Percentiles rank a stretch among this genome's conserved stretches.
phyloP scores from a whole-genome alignment of 2,888 invertebrate genomes.

The Troglohyphantes excavatus region DNA sequence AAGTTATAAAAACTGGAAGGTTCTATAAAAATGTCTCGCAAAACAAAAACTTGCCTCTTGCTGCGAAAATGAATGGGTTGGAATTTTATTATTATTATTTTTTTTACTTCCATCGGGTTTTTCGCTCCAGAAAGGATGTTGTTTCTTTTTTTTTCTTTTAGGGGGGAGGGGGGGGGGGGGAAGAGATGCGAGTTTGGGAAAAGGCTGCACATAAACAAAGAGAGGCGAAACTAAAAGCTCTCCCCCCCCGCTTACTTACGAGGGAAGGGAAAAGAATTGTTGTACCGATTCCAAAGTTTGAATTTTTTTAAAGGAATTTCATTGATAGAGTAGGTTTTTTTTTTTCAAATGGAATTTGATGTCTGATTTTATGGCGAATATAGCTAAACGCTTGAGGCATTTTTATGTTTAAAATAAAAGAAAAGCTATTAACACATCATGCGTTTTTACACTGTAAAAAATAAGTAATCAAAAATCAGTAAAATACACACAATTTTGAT shows the following conservation, averaged over 20 bases:
- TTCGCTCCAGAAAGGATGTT: constrained; percentile 15
- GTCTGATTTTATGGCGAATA: neutral
- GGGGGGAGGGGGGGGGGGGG: too few species aligned
- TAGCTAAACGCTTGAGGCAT: too few species aligned
- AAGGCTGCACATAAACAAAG: constrained; percentile 63
- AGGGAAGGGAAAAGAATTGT: constrained; percentile 11
- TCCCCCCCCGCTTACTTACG: constrained; percentile 35
- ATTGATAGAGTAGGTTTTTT: neutral
- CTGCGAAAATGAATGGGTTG: constrained; percentile 70
- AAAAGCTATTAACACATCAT: too few species aligned
- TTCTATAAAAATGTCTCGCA: constrained; percentile 75
- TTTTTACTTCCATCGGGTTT: neutral
- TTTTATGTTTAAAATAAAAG: too few species aligned
- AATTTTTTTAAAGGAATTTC: neutral
- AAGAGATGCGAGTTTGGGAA: constrained; percentile 34
- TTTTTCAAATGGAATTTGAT: neutral
- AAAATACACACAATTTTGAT: too few species aligned
- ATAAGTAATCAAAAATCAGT: too few species aligned
- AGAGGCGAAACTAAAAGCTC: constrained; percentile 52
- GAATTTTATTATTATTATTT: constrained; percentile 31
- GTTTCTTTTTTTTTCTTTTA: constrained; percentile 54
- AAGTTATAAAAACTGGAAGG: constrained; percentile 77
- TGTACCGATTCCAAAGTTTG: constrained; percentile 19
- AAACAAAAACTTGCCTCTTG: constrained; percentile 68
- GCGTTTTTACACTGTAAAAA: too few species aligned